phyloP scores from a whole-genome alignment of 2,888 invertebrate genomes.

The Napeogenes sylphis region DNA sequence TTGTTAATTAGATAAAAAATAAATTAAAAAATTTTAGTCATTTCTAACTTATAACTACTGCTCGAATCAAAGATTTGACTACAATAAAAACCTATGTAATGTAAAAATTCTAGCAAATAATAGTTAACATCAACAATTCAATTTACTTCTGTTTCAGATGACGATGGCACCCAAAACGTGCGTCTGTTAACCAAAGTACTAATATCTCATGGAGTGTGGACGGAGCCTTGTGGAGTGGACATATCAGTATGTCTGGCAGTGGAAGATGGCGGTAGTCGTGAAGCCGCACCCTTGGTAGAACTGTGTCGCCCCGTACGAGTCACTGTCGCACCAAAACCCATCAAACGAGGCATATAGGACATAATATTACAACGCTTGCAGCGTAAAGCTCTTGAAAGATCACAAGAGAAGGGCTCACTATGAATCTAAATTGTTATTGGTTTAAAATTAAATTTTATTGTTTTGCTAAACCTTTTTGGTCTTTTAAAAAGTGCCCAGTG shows the following conservation, averaged over 20 bases:
- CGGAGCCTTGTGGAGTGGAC: conserved; percentile 93
- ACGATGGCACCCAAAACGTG: conserved; percentile 77
- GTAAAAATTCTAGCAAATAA: no score
- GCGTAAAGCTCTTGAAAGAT: background rate
- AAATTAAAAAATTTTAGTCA: no score
- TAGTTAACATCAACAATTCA: no score
- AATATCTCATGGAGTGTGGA: conserved; percentile 94
- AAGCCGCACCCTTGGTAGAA: conserved; percentile 79
- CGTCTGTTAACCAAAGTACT: conserved; percentile 91
- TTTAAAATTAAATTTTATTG: no score
- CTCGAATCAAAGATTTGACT: no score
- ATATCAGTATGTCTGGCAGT: conserved; percentile 90
- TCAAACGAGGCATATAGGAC: conserved; percentile 84
- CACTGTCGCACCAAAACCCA: conserved; percentile 91
- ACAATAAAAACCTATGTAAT: no score
- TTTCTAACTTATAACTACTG: no score
- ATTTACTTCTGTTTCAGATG: conserved; percentile 51
- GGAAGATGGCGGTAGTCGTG: conserved; percentile 67
- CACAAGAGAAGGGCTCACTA: background rate
- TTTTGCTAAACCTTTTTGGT: no score
- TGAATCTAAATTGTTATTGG: no score
- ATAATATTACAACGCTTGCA: conserved; percentile 9
- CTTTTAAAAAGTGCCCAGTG: no score
- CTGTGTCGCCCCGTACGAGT: conserved; percentile 92
- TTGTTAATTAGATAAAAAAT: no score